A percentile compares a stretch with the other conserved stretches of the same genome.
These are phyloP conservation scores for Eristalis intricaria DNA, from an alignment of 2,888 invertebrate species.

Conservation along the genomic window DNA sequence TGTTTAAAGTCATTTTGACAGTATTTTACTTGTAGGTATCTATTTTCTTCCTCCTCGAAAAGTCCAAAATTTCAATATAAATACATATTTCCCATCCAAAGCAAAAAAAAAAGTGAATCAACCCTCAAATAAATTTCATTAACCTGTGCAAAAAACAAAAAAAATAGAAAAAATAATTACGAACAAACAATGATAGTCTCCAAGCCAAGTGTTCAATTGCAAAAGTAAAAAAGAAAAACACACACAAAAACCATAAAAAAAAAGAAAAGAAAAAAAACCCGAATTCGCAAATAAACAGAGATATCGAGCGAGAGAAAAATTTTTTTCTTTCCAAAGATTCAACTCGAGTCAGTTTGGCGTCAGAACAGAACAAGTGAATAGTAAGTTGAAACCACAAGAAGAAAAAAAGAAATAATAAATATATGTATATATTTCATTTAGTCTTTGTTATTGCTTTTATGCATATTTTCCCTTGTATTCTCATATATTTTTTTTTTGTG, in stretches of 20 bases:
- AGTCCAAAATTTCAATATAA: neutral
- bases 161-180: neutral
- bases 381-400: neutral
- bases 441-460: neutral
- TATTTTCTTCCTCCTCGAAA: neutral
- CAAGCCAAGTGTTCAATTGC: neutral
- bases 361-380: neutral
- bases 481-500: neutral
- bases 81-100: neutral
- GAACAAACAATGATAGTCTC: neutral
- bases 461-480: neutral
- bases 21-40: conserved; percentile 1
- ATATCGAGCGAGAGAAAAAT: neutral
- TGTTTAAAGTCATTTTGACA: neutral
- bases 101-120: neutral
- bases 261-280: neutral
- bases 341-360: neutral
- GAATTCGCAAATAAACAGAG: neutral
- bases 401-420: no score
- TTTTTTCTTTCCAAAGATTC: neutral
- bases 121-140: neutral
- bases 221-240: neutral
- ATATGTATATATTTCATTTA: neutral
- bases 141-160: neutral
- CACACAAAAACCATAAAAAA: no score